Conservation (phyloP, 2,113 vertebrate species). For the Varanus komodoensis region DNA sequence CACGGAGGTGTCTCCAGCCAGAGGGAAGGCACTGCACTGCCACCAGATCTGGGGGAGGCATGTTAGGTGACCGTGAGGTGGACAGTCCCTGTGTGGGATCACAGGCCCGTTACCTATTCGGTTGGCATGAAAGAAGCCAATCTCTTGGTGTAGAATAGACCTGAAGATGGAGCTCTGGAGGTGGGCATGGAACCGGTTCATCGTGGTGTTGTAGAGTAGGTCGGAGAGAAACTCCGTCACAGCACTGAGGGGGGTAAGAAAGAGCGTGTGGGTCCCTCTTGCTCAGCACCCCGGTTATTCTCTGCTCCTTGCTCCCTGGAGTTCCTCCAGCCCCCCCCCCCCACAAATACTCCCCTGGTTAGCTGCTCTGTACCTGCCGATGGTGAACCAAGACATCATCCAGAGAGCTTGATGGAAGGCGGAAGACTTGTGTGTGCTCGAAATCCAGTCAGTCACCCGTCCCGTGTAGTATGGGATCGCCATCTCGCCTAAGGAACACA, state of each 20-base stretch:
- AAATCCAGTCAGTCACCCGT: conserved; percentile 84
- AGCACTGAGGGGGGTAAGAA: conserved; percentile 29
- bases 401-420: conserved; percentile 74
- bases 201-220: conserved; percentile 40
- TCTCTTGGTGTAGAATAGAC: conserved; percentile 63
- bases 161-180: conserved; percentile 59
- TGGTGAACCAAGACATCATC: conserved; percentile 79
- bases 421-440: conserved; percentile 61
- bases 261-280: fast-evolving
- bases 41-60: neutral
- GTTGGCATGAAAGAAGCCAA: conserved; percentile 66
- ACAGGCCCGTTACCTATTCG: conserved; percentile 54
- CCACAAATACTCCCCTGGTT: fast-evolving
- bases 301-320: neutral
- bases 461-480: conserved; percentile 87
- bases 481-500: conserved; percentile 80
- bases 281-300: neutral
- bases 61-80: neutral
- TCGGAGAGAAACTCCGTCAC: conserved; percentile 64
- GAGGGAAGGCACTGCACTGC: too few relatives aligned
- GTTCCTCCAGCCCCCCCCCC: fast-evolving
- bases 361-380: conserved; percentile 76
- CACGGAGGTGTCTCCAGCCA: too few relatives aligned
- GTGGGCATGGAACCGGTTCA: conserved; percentile 46
- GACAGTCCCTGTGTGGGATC: neutral